Evolutionary conservation across 2,113 vertebrate genomes (phyloP).

Genomic region (Spea multiplicata): DNA sequence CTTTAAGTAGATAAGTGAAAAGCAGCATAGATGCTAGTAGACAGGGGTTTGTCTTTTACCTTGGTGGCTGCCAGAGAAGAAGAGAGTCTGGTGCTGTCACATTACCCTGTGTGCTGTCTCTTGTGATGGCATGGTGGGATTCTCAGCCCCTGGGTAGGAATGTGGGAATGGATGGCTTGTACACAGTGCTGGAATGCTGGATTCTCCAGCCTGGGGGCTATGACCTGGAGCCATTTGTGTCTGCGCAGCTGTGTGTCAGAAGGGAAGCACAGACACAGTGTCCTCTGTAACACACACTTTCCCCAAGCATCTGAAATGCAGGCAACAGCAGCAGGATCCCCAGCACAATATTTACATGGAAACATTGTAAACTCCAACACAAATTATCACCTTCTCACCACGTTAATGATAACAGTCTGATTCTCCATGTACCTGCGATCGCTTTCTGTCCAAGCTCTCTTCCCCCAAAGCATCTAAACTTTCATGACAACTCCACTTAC

Average conservation of each 20-base stretch:
- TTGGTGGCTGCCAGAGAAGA: neutral
- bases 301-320: neutral
- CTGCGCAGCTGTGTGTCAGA: constrained; percentile 37
- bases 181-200: constrained; percentile 43
- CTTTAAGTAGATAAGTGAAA: no score
- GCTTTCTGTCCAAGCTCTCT: neutral
- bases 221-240: constrained; percentile 40
- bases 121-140: neutral
- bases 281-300: neutral
- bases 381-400: neutral
- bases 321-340: neutral
- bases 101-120: constrained; percentile 1
- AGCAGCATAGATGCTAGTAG: no score
- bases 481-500: constrained; percentile 5
- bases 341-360: neutral
- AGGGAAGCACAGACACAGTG: constrained; percentile 6
- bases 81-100: constrained; percentile 1
- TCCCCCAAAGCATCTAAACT: neutral
- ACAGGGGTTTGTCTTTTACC: neutral
- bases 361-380: neutral
- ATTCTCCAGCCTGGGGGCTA: constrained; percentile 46
- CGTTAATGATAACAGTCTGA: neutral
- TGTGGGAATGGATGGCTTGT: constrained; percentile 53
- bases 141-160: constrained; percentile 50
- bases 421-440: neutral